Conservation (phyloP, 2,888 invertebrate species). For the Sphaeridia pumilis region DNA sequence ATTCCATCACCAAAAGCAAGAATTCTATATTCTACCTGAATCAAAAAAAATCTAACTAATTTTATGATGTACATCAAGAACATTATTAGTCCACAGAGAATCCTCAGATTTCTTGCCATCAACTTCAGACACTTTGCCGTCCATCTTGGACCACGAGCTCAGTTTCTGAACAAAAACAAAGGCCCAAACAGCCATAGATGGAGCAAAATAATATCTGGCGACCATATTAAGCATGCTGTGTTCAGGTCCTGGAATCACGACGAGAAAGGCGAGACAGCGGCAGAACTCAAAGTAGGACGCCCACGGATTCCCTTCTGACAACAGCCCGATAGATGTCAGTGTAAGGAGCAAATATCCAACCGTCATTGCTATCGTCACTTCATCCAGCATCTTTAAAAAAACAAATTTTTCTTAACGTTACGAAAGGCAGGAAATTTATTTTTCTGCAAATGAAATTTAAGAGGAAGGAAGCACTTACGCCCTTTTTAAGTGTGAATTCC, state of each 20-base stretch:
- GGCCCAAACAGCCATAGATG: conserved; percentile 27
- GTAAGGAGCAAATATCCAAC: conserved; percentile 56
- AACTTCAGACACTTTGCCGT: conserved; percentile 3
- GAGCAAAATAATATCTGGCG: conserved; percentile 24
- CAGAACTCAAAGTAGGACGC: conserved; percentile 53
- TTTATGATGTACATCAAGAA: no score
- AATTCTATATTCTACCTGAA: no score
- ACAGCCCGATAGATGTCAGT: conserved; percentile 57
- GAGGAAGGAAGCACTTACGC: conserved; percentile 51
- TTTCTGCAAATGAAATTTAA: neutral
- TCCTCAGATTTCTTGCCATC: no score
- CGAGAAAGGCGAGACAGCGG: conserved; percentile 53
- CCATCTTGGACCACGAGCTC: conserved; percentile 7
- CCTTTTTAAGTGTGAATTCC: conserved; percentile 50
- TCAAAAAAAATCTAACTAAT: no score
- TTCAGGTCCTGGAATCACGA: conserved; percentile 24
- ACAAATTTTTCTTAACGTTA: conserved; percentile 13
- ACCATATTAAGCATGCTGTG: conserved; percentile 27
- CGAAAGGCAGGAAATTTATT: neutral
- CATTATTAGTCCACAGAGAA: no score
- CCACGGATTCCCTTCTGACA: conserved; percentile 56
- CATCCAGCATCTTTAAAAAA: conserved; percentile 51
- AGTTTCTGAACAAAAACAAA: conserved; percentile 18
- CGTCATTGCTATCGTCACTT: conserved; percentile 49
- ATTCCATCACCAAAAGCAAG: no score